A percentile compares a stretch with the other conserved stretches of the same genome.
Evolutionary conservation across 2,888 invertebrate species (phyloP).

Genomic region (Eupithecia centaureata): DNA sequence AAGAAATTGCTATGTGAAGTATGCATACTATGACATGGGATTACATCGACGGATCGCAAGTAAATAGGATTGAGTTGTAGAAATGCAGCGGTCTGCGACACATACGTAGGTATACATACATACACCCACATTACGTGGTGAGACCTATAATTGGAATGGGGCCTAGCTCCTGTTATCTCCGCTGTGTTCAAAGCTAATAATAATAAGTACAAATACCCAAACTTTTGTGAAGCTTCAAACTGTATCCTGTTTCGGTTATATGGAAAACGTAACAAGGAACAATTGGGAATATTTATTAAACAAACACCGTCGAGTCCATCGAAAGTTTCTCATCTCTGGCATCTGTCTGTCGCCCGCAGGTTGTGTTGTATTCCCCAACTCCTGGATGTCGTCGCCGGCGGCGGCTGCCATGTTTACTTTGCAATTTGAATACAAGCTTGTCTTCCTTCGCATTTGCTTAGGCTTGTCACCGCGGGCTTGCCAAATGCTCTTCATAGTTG

Average conservation of each 20-base stretch:
- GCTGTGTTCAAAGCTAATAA: too few species aligned
- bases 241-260: background rate
- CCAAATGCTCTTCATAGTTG: background rate
- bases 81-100: too few species aligned
- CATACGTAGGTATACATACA: too few species aligned
- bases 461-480: constrained; percentile 15
- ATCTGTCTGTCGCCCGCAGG: constrained; percentile 28
- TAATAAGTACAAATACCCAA: background rate
- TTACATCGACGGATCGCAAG: too few species aligned
- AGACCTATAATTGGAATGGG: too few species aligned
- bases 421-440: constrained; percentile 33
- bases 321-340: constrained; percentile 10
- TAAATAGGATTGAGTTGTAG: too few species aligned
- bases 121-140: too few species aligned
- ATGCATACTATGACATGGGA: too few species aligned
- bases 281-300: constrained; percentile 3
- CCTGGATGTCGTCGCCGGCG: constrained; percentile 12
- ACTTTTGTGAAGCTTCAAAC: background rate
- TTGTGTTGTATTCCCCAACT: constrained; percentile 23
- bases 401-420: constrained; percentile 27
- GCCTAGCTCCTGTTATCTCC: too few species aligned
- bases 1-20: too few species aligned
- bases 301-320: background rate
- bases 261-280: background rate
- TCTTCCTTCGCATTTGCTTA: constrained; percentile 31